These are phyloP conservation scores for Notarius quadriscutis DNA, from an alignment of 2,113 vertebrate genomes.

Conservation along the genomic window DNA sequence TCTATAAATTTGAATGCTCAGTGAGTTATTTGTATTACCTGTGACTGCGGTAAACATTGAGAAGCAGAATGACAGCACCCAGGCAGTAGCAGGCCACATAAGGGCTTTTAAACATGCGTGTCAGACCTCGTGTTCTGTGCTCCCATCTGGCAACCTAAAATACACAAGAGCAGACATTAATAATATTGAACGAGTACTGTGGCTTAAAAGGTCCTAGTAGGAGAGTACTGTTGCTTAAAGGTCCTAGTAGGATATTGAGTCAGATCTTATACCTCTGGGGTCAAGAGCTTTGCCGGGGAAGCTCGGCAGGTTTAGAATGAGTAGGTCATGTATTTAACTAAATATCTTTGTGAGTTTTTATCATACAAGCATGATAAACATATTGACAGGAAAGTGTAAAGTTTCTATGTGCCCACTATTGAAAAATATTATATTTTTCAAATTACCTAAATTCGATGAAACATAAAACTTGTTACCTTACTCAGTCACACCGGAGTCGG, in stretches of 20 bases:
- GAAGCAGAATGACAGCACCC: slow-evolving; percentile 76
- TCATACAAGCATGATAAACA: no score
- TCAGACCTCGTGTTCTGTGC: slow-evolving; percentile 78
- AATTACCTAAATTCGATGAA: no score
- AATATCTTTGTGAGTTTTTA: no score
- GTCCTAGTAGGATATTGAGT: not conserved
- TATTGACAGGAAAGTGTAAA: no score
- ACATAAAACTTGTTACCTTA: no score
- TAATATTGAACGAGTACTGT: not conserved
- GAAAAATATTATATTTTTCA: no score
- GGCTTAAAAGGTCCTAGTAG: not conserved
- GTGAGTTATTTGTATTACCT: slow-evolving; percentile 74
- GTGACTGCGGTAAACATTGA: slow-evolving; percentile 85
- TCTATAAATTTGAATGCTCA: not conserved
- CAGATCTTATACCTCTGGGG: not conserved
- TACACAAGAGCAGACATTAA: slow-evolving; percentile 12
- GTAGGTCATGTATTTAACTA: no score
- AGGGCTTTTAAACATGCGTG: slow-evolving; percentile 77
- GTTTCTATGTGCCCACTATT: no score
- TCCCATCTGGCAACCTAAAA: slow-evolving; percentile 90
- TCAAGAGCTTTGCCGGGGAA: no score
- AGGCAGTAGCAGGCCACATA: slow-evolving; percentile 82
- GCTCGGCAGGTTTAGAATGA: no score
- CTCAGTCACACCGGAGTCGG: no score
- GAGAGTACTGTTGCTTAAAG: not conserved